Evolutionary conservation across 2,888 invertebrate species (phyloP).

Genomic region (Oligia latruncula): DNA sequence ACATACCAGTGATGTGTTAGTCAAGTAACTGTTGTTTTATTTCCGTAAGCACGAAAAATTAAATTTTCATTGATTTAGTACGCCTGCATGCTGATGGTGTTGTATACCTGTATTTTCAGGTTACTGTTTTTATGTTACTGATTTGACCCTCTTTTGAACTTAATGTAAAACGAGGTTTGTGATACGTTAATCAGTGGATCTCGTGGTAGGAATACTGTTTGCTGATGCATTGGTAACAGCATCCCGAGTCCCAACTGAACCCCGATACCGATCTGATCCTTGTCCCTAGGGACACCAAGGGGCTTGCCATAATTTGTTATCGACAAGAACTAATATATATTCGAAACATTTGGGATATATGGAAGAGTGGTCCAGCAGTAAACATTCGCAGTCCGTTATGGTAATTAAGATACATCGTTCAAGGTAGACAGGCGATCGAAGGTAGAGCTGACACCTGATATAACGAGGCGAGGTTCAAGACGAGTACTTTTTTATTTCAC

Average conservation of each 20-base stretch:
- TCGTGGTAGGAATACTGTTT: not conserved
- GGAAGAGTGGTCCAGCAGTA: not conserved
- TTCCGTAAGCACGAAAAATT: no score
- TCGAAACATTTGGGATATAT: not conserved
- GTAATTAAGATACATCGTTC: slow-evolving; percentile 60
- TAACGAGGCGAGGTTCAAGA: slow-evolving; percentile 28
- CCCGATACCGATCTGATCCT: no score
- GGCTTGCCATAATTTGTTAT: no score
- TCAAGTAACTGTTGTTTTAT: no score
- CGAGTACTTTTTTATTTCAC: slow-evolving; percentile 40
- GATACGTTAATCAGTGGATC: not conserved
- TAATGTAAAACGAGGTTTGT: not conserved
- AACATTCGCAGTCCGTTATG: slow-evolving; percentile 10
- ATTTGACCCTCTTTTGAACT: not conserved
- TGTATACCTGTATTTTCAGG: no score
- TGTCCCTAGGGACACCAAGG: not conserved
- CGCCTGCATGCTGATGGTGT: no score
- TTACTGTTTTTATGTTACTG: not conserved
- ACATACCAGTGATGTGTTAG: no score
- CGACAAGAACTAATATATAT: not conserved
- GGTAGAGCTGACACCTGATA: slow-evolving; percentile 55
- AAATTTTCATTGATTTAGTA: no score
- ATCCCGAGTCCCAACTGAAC: no score
- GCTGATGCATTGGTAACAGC: not conserved
- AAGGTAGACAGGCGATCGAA: slow-evolving; percentile 61